Conservation (phyloP, 1,140 invertebrate species). For the Bombus pascuorum region DNA sequence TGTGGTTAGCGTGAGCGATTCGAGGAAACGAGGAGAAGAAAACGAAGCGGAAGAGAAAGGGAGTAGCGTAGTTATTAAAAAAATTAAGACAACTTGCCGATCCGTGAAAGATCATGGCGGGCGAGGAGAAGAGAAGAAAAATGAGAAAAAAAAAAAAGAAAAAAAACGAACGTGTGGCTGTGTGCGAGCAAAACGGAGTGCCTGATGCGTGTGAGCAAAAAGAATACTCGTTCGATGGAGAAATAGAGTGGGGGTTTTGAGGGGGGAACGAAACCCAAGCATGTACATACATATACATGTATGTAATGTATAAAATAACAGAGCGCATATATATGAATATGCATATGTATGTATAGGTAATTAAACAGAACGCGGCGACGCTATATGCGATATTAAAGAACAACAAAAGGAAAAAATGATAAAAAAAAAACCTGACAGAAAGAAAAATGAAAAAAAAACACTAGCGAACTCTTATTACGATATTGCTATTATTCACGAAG, state of each 20-base stretch:
- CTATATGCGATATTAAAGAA: slow-evolving; percentile 68
- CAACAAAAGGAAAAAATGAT: neutral
- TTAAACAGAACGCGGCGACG: slow-evolving; percentile 58
- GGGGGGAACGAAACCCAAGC: slow-evolving; percentile 39
- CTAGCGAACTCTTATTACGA: slow-evolving; percentile 76
- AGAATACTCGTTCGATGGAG: slow-evolving; percentile 16
- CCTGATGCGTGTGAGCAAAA: slow-evolving; percentile 44
- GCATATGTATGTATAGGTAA: slow-evolving; percentile 79
- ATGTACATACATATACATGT: slow-evolving; percentile 78
- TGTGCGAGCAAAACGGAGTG: slow-evolving; percentile 51
- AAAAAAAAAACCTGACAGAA: slow-evolving; percentile 27
- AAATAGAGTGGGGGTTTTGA: neutral
- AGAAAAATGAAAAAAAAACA: slow-evolving; percentile 46
- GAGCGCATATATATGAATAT: slow-evolving; percentile 75
- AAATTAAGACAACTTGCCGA: slow-evolving; percentile 50
- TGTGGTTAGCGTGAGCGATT: slow-evolving; percentile 50
- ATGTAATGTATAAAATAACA: slow-evolving; percentile 75
- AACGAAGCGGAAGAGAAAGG: slow-evolving; percentile 10
- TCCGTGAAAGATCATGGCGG: slow-evolving; percentile 16
- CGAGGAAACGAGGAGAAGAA: neutral
- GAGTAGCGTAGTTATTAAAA: slow-evolving; percentile 55
- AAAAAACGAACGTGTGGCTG: slow-evolving; percentile 39
- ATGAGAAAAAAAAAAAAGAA: slow-evolving; percentile 2
- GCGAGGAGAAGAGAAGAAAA: slow-evolving; percentile 13
- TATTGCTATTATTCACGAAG: slow-evolving; percentile 75